A percentile compares a stretch with the other conserved stretches of the same genome.
phyloP scores from a whole-genome alignment of 2,888 invertebrate species.

The Furcula furcula region DNA sequence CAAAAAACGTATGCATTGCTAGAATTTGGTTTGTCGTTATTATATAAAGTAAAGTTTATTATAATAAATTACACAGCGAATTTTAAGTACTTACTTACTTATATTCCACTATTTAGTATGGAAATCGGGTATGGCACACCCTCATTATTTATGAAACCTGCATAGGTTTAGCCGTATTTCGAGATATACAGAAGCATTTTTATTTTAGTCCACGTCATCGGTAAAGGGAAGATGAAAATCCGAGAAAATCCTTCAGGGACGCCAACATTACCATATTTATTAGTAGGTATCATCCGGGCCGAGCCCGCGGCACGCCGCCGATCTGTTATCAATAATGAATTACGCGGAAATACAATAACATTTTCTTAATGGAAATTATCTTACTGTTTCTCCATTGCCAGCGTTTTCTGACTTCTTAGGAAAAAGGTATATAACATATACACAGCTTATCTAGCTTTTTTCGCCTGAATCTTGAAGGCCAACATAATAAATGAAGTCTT shows the following conservation, averaged over 20 bases:
- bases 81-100: no score
- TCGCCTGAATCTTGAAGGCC: no score
- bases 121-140: slow-evolving; percentile 27
- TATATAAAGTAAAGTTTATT: no score
- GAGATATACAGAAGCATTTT: slow-evolving; percentile 48
- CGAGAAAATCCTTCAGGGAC: slow-evolving; percentile 71
- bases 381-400: no score
- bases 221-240: slow-evolving; percentile 66
- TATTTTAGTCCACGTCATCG: slow-evolving; percentile 66
- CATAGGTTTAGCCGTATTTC: slow-evolving; percentile 54
- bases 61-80: no score
- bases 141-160: slow-evolving; percentile 20
- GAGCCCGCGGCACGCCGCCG: slow-evolving; percentile 44
- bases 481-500: no score
- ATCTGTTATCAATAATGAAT: slow-evolving; percentile 68
- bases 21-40: no score
- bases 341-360: slow-evolving; percentile 50
- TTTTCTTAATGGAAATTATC: no score
- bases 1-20: background rate
- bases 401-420: no score
- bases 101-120: slow-evolving; percentile 34
- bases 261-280: slow-evolving; percentile 73
- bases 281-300: slow-evolving; percentile 63
- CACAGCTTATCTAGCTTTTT: no score
- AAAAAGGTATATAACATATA: no score